Conservation (phyloP, 2,113 vertebrate species). For the Megalops atlanticus region DNA sequence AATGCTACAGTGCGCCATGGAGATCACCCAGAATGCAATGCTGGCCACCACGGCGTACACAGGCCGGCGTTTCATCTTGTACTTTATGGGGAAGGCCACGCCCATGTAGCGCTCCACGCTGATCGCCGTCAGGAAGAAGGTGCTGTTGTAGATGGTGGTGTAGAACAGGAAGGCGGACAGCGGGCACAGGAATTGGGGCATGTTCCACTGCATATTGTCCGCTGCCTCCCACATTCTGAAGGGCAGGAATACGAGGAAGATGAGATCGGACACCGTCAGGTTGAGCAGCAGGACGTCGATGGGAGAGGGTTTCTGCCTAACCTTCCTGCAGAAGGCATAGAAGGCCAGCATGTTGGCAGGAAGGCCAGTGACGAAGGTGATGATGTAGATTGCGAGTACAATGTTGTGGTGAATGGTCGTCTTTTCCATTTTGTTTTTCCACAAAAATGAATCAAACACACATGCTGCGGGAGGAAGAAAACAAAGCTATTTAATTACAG, state of each 20-base stretch:
- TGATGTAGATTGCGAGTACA: slow-evolving; percentile 59
- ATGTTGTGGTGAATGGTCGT: neutral
- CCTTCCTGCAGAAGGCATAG: slow-evolving; percentile 55
- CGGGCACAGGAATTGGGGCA: slow-evolving; percentile 59
- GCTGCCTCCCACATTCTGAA: slow-evolving; percentile 66
- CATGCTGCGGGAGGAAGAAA: slow-evolving; percentile 10
- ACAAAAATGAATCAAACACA: neutral
- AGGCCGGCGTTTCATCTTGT: slow-evolving; percentile 54
- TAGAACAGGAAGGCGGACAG: slow-evolving; percentile 67
- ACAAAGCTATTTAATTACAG: slow-evolving; percentile 35
- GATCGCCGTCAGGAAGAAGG: slow-evolving; percentile 68
- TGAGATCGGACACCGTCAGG: slow-evolving; percentile 68
- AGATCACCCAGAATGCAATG: slow-evolving; percentile 56
- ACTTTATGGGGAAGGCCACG: slow-evolving; percentile 66
- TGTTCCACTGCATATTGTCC: slow-evolving; percentile 45
- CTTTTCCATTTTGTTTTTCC: neutral
- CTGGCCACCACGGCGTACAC: slow-evolving; percentile 26
- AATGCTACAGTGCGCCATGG: slow-evolving; percentile 58
- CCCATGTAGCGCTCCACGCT: slow-evolving; percentile 74
- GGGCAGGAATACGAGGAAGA: slow-evolving; percentile 73
- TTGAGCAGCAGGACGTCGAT: slow-evolving; percentile 68
- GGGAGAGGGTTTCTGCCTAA: slow-evolving; percentile 49
- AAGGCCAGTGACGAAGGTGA: slow-evolving; percentile 67
- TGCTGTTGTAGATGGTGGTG: slow-evolving; percentile 73
- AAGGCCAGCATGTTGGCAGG: slow-evolving; percentile 71